Evolutionary conservation across 1,140 invertebrate genomes (phyloP), one percentile per base, ranked within the genome.

Genomic region (Bicyclus anynana): DNA sequence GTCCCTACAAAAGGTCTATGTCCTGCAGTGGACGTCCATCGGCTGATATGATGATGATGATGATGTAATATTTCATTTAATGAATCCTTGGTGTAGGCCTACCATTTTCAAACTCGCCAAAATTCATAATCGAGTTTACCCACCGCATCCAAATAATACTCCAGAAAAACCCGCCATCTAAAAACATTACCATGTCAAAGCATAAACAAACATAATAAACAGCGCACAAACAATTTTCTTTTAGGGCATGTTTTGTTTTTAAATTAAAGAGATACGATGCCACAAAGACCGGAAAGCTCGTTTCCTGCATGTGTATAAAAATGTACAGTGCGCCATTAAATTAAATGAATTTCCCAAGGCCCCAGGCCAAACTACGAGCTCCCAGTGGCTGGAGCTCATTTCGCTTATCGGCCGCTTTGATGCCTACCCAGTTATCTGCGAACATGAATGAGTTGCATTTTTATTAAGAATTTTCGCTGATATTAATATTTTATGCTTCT

Each of bases 271-370:
- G 49, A 57, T 44, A 50, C 16, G 46, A 42, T n/a, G 18, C 29
- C 33, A 56, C 53, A 56, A 49, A 57, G 54, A 57, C 21, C 17
- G 49, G 29, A 35, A 21, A 50, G 47, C 47, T 57, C 54, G 54
- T 57, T 57, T 40, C 46, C 54, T 50, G 54, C 47, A 57, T 48
- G 54, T 53, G 54, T 48, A 59, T 49, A 67, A 62, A 67, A 62
- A 67, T 52, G 35, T 59, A 59, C 37, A 50, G 54, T 52, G 44
- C 44, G 20, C 56, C 55, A 68, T 76, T 70, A 73, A 73, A 79
- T 75, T 69, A 72, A 80, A 80, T 72, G 62, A 72, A 79, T 75
- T 78, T 74, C 59, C 68, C 67, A 48, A 60, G 58, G 51, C 59
- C 68, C 67, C 50, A 60, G 58, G 51, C 66, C 57, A 60, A 49